Evolutionary conservation across 2,113 vertebrate species (phyloP).

Genomic region (Nesoenas mayeri): DNA sequence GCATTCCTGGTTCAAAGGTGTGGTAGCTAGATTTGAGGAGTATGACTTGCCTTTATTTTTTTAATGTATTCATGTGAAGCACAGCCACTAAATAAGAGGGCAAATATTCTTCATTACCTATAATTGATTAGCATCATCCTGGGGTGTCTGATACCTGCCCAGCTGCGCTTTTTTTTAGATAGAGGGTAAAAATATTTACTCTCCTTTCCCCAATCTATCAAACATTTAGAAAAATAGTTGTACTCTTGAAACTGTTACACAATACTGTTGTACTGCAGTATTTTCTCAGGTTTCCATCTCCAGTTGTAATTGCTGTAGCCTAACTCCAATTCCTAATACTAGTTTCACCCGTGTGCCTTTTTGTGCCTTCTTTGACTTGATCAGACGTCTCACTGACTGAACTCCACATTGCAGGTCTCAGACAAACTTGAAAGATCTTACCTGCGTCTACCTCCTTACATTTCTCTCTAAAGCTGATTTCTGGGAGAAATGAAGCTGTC

Average conservation of each 20-base stretch:
- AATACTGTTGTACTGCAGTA: no score
- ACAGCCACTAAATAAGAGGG: neutral
- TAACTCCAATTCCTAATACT: neutral
- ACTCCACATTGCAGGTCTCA: neutral
- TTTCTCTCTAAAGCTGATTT: neutral
- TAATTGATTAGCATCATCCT: no score
- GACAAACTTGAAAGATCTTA: neutral
- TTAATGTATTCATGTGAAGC: neutral
- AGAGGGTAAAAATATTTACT: neutral
- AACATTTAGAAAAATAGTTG: neutral
- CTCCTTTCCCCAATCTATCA: accelerated
- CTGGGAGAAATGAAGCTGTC: neutral
- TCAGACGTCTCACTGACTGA: neutral
- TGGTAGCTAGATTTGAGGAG: neutral
- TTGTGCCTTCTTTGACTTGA: neutral
- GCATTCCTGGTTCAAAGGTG: accelerated
- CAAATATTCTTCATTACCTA: neutral
- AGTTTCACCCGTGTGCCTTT: neutral
- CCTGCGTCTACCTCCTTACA: neutral
- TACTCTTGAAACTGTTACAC: neutral
- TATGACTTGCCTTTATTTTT: accelerated
- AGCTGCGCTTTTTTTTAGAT: neutral
- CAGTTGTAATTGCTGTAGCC: neutral
- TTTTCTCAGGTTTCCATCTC: neutral
- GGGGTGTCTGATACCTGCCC: neutral